Conservation (phyloP, 2,888 invertebrate genomes). For the Eumacrocentrus americanus region DNA sequence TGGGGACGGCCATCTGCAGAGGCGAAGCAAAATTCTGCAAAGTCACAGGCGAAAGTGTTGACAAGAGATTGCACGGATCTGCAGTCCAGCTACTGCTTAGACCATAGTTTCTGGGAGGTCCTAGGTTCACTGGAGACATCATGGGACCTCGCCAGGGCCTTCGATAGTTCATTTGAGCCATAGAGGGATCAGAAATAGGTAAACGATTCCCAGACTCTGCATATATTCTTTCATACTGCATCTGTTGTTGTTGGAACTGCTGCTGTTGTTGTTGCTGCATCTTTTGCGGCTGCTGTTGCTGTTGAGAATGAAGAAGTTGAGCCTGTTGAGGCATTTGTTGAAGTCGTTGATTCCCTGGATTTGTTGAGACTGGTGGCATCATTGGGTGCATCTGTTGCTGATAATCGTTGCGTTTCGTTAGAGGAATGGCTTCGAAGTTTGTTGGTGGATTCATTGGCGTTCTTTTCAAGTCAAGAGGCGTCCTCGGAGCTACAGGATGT, state of each 20-base stretch:
- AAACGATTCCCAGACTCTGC: slow-evolving; percentile 11
- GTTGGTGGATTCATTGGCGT: neutral
- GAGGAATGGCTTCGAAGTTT: no score
- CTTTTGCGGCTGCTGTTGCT: slow-evolving; percentile 22
- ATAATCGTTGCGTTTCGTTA: no score
- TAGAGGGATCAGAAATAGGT: slow-evolving; percentile 14
- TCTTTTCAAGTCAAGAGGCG: neutral
- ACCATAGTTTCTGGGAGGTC: slow-evolving; percentile 28
- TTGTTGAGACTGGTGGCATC: neutral
- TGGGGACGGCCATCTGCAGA: slow-evolving; percentile 5
- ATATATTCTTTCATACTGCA: slow-evolving; percentile 6
- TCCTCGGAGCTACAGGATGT: neutral
- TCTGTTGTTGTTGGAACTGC: slow-evolving; percentile 13
- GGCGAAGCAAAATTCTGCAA: slow-evolving; percentile 24
- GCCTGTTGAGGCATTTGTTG: slow-evolving; percentile 6
- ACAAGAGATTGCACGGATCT: slow-evolving; percentile 22
- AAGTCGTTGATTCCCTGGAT: neutral
- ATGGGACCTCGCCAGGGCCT: slow-evolving; percentile 24
- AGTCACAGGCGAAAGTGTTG: slow-evolving; percentile 18
- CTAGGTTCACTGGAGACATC: neutral
- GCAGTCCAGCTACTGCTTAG: slow-evolving; percentile 28
- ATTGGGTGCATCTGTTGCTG: neutral
- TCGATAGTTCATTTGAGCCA: slow-evolving; percentile 14
- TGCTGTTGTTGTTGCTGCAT: slow-evolving; percentile 5
- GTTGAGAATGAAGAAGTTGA: neutral